Evolutionary conservation across 2,113 vertebrate species (phyloP), one percentile per base, ranked within the genome.

Genomic region (Esox niger): DNA sequence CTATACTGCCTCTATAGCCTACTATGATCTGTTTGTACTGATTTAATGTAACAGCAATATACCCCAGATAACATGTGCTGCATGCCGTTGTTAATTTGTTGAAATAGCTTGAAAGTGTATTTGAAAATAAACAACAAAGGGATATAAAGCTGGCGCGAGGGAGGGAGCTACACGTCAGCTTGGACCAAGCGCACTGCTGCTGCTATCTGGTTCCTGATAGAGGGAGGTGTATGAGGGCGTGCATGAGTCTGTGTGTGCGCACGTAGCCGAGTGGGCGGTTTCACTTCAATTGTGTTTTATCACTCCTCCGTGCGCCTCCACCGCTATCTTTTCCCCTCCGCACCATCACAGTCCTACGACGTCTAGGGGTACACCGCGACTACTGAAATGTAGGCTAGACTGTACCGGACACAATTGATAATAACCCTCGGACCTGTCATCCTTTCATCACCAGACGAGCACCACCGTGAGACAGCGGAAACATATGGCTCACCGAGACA

Each of bases 301-400:
- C 61, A 70, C 66, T 64, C 73, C 69, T 64, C 67, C 20, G 55
- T 20, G 46, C 23, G 29, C 20, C 30, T 31, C 32, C 56, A 32
- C 31, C 46, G 64, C 29, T 60, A 31, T 66, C 69, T 77, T 68
- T 65, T 73, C 74, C 65, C 60, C 70, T 68, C 58, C 75, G 80
- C 85, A 82, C 82, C 86, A 60, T 43, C 69, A 46, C 10, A 77
- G 77, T 83, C 79, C 83, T 83, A 82, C 84, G 26, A 76, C 78
- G 68, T 11, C 17, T 27, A 59, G 8, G 20, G 6, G n/a, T 7
- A 52, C 17, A 52, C 47, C n/a, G n/a, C 47, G n/a, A 52, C 5
- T 17, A 21, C 47, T 52, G 47, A 21, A 52, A 52, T 52, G 17
- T 52, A n/a, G 8, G n/a, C n/a, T n/a, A n/a, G n/a, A n/a, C n/a